Evolutionary conservation across 1,140 invertebrate genomes (phyloP).

Genomic region (Cotesia chilonis): DNA sequence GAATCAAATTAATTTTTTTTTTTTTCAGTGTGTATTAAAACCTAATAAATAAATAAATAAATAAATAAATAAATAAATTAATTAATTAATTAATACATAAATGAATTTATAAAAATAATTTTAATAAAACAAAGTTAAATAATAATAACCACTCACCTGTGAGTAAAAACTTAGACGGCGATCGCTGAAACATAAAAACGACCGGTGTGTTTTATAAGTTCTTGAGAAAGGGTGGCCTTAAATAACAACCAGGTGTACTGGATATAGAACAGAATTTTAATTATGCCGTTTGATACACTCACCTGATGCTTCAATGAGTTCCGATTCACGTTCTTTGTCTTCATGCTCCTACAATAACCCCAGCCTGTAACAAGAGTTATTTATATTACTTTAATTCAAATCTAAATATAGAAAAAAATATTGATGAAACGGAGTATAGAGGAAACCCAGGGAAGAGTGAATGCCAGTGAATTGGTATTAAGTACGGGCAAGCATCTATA

Average conservation of each 20-base stretch:
- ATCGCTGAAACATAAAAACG: conserved; percentile 55
- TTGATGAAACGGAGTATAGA: neutral
- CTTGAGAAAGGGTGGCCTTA: conserved; percentile 7
- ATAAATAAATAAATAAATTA: too few relatives aligned
- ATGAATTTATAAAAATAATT: too few relatives aligned
- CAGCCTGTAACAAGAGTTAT: neutral
- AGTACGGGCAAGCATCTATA: neutral
- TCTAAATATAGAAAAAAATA: conserved; percentile 16
- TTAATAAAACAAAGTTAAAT: too few relatives aligned
- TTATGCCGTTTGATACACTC: conserved; percentile 30
- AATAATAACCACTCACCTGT: too few relatives aligned
- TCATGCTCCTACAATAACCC: conserved; percentile 44
- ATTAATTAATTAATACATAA: too few relatives aligned
- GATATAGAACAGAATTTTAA: conserved; percentile 10
- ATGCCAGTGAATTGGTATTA: neutral
- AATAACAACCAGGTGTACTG: conserved; percentile 15
- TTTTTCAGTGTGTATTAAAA: too few relatives aligned
- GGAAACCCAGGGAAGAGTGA: neutral
- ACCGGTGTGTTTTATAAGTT: conserved; percentile 40
- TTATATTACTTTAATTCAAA: conserved; percentile 17
- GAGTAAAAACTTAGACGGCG: conserved; percentile 32
- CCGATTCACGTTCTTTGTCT: conserved; percentile 50
- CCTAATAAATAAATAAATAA: too few relatives aligned
- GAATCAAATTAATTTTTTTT: too few relatives aligned
- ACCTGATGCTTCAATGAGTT: conserved; percentile 40